Evolutionary conservation across 2,888 invertebrate genomes (phyloP), one percentile per base, ranked within the genome.

Genomic region (Synergus gifuensis): DNA sequence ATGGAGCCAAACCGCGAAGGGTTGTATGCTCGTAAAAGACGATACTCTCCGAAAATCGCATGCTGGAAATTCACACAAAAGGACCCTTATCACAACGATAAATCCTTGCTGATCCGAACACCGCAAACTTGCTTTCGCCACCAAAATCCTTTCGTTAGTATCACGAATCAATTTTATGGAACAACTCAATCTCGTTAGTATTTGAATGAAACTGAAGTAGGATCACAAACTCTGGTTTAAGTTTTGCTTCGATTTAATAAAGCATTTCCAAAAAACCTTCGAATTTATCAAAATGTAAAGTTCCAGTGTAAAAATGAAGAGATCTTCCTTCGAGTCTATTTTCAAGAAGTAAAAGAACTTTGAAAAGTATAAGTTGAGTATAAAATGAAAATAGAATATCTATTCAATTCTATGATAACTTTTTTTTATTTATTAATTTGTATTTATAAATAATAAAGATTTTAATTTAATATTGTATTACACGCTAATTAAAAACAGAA

Each of bases 1-100:
- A 36, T 36, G 54, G 54, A 73, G 54, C 54, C 49, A 28, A 73
- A 73, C 73, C 73, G 28, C 73, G 54, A 40, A 73, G 54, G 49
- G 73, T 73, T 54, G 49, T 54, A 54, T 11, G 54, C n/a, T 73
- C 73, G 73, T 73, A 54, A 54, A 73, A 54, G 73, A 36, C 49
- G 73, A 54, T 73, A 54, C 14, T 54, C 54, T 73, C 54, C 54
- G 36, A 36, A 73, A 73, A 28, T 73, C 36, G 11, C 69, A 73
- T 28, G n/a, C 69, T 73, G 16, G 11, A 73, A 73, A 73, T 73
- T 73, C 36, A 36, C 54, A 73, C 54, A 54, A 36, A 54, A 73
- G 54, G 36, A 54, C 49, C 36, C 73, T 73, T 73, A 73, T 73
- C 54, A n/a, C 8, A 36, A 49, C 73, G 36, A 73, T 73, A 73